Evolutionary conservation across 2,888 invertebrate genomes (phyloP).

Genomic region (Tanypteryx hageni): DNA sequence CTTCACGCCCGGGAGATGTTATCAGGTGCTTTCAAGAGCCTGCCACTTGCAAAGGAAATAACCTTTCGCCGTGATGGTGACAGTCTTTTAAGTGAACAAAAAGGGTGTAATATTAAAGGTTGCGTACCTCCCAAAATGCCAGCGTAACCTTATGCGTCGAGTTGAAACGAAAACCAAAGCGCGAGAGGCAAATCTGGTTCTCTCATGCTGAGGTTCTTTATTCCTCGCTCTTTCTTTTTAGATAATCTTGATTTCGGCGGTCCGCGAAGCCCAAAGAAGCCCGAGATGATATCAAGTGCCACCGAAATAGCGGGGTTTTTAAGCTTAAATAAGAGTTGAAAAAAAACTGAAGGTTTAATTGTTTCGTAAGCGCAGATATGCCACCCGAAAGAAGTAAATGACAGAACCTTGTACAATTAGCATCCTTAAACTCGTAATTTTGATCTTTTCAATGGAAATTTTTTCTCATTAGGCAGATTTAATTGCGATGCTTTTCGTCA

Average conservation of each 20-base stretch:
- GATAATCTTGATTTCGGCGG: background rate
- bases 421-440: background rate
- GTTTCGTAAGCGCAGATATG: background rate
- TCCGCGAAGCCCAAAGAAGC: background rate
- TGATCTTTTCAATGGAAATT: no score
- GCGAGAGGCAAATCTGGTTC: background rate
- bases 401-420: background rate
- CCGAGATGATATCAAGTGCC: background rate
- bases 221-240: background rate
- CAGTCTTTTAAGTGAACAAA: constrained; percentile 10
- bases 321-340: background rate
- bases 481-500: no score
- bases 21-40: constrained; percentile 13
- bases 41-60: background rate
- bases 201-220: background rate
- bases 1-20: constrained; percentile 22
- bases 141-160: constrained; percentile 17
- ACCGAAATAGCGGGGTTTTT: background rate
- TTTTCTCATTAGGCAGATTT: no score
- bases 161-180: background rate
- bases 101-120: constrained; percentile 43
- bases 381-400: background rate
- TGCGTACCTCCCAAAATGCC: constrained; percentile 34
- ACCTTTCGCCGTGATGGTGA: constrained; percentile 35
- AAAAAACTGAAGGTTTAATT: background rate